Base-by-base conservation (phyloP, 1,140 invertebrate species). In the Oedothorax gibbosus region DNA sequence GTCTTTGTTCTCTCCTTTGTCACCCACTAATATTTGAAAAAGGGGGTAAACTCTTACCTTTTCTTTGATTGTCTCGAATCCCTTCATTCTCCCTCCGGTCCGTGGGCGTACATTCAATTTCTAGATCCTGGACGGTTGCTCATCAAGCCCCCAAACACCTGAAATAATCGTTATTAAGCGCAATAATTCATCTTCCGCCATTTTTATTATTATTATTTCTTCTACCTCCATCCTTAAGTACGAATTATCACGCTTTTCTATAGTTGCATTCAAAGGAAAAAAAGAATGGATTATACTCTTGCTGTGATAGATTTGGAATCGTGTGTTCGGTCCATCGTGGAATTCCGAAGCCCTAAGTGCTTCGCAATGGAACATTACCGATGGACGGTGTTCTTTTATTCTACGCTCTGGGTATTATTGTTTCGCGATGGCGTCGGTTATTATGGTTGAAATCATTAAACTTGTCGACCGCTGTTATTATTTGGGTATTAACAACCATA, bases 361-460 rank as follows among this genome's bases (percentile, higher is more conserved):
- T 50, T 64, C 56, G 18, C 60, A 71, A n/a, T 11, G 14, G 9
- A 9, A 71, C 68, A 49, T 51, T 60, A n/a, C 51, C 54, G 54
- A 77, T n/a, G 10, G 50, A 35, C 75, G 18, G 35, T 49, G 35
- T 64, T 20, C 50, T 56, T 57, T 68, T 79, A 18, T 56, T 60
- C 60, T 75, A 77, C 56, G 15, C 15, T 75, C 35, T 20, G 15
- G 8, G 4, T 64, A 12, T 77, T 77, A 60, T 77, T 77, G 60
- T 77, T 81, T 81, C 62, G 50, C 18, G 20, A 15, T 49, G n/a
- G 71, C 11, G 54, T 53, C 51, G 68, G 21, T 35, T 60, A 71
- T 57, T 81, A 62, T 14, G 35, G 49, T 15, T 50, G 18, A 81
- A 81, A 81, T 81, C 78, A 81, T 81, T 81, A 81, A 81, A 81